A percentile compares a stretch with the other conserved stretches of the same genome.
Evolutionary conservation across 2,797 vertebrate genomes (phyloP).

Genomic region (Peromyscus melanophrys): DNA sequence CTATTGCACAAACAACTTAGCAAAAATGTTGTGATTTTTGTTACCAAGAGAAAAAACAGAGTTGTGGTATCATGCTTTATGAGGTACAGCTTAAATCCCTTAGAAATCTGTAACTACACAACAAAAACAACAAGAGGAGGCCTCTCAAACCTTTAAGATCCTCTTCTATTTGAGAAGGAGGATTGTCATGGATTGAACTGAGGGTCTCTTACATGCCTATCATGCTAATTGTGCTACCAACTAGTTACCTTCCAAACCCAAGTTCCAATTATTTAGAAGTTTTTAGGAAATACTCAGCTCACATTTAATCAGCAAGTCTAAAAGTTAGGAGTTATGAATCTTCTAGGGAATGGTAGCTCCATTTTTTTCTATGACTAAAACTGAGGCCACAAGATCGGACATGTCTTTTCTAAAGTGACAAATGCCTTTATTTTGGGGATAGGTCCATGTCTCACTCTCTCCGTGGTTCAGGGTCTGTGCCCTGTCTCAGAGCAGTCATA

Average conservation of each 20-base stretch:
- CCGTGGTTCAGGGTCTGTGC: not conserved
- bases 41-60: conserved; percentile 56
- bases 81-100: not conserved
- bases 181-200: not conserved
- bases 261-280: not conserved
- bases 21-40: not conserved
- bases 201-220: not conserved
- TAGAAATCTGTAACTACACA: not conserved
- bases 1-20: not conserved
- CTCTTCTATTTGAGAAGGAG: not conserved
- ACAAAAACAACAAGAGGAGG: not conserved
- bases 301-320: not conserved
- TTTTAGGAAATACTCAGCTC: not conserved
- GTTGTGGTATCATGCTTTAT: not conserved
- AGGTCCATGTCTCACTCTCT: not conserved
- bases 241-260: not conserved
- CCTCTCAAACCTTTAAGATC: not conserved
- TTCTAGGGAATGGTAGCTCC: not conserved
- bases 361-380: conserved; percentile 24
- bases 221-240: not conserved
- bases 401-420: not conserved
- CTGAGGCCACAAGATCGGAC: not conserved
- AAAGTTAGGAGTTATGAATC: not conserved
- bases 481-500: not conserved
- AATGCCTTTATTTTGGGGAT: not conserved